phyloP scores from a whole-genome alignment of 1,140 invertebrate genomes.

The Orchestia grillus region DNA sequence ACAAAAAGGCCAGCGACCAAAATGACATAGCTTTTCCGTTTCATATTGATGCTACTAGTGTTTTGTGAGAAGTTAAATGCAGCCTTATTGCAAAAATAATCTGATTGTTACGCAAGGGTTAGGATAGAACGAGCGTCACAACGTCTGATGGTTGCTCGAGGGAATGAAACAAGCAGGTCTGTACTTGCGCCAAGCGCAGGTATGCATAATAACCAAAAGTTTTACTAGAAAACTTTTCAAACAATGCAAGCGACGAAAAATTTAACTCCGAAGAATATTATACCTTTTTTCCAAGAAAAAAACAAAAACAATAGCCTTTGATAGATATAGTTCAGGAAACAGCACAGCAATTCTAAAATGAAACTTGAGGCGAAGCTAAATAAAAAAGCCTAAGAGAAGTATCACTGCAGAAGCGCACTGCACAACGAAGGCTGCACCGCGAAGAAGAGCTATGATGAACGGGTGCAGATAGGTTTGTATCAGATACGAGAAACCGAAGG shows the following conservation, averaged over 20 bases:
- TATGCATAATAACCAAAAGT: background rate
- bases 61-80: no score
- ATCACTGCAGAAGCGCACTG: background rate
- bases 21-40: no score
- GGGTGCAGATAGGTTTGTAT: background rate
- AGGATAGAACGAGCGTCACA: no score
- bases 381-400: background rate
- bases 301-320: background rate
- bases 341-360: background rate
- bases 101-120: no score
- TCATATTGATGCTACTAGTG: no score
- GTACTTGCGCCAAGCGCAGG: background rate
- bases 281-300: background rate
- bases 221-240: background rate
- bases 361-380: constrained; percentile 1
- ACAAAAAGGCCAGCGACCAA: no score
- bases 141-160: background rate
- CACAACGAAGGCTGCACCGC: background rate
- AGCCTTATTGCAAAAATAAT: no score
- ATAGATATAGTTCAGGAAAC: background rate
- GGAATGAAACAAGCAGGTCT: background rate
- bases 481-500: background rate
- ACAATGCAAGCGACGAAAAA: background rate
- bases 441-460: background rate
- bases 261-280: constrained; percentile 2